These are phyloP conservation scores for Leptocoma aspasia DNA, from an alignment of 2,113 vertebrate genomes.

Conservation along the genomic window DNA sequence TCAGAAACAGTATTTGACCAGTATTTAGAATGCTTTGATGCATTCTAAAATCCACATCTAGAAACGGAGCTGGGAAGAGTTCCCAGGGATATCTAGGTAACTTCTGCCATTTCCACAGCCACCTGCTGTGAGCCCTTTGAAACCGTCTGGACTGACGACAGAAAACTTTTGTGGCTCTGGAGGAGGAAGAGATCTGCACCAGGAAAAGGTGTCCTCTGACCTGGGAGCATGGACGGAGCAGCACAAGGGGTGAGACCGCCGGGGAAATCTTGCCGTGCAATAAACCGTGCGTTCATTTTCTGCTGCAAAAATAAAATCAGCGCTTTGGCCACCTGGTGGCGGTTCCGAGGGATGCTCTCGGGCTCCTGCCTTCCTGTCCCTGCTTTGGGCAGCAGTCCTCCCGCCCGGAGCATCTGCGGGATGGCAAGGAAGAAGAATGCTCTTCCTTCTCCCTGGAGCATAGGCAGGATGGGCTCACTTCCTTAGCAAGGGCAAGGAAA, in stretches of 20 bases:
- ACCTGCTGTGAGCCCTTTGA: conserved; percentile 2
- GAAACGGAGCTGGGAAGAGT: neutral
- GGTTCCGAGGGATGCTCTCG: neutral
- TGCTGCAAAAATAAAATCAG: neutral
- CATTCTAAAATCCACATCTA: neutral
- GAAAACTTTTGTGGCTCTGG: conserved; percentile 62
- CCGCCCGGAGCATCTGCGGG: neutral
- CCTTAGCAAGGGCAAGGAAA: neutral
- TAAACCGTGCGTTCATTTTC: neutral
- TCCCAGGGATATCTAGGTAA: neutral
- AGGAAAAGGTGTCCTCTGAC: conserved; percentile 66
- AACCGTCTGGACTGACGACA: conserved; percentile 25
- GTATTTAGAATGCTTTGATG: no score
- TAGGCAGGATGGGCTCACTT: neutral
- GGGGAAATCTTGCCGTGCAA: neutral
- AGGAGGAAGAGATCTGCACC: conserved; percentile 36
- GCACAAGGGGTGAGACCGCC: conserved; percentile 70
- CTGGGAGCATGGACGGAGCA: conserved; percentile 66
- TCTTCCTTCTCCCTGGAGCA: neutral
- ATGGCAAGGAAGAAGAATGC: neutral
- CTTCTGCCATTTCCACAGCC: conserved; percentile 19
- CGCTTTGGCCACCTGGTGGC: conserved; percentile 20
- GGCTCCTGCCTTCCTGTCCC: neutral
- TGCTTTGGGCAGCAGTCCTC: neutral
- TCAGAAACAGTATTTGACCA: no score